Base-by-base conservation (phyloP, 2,797 vertebrate species). In the Tinamus major region DNA sequence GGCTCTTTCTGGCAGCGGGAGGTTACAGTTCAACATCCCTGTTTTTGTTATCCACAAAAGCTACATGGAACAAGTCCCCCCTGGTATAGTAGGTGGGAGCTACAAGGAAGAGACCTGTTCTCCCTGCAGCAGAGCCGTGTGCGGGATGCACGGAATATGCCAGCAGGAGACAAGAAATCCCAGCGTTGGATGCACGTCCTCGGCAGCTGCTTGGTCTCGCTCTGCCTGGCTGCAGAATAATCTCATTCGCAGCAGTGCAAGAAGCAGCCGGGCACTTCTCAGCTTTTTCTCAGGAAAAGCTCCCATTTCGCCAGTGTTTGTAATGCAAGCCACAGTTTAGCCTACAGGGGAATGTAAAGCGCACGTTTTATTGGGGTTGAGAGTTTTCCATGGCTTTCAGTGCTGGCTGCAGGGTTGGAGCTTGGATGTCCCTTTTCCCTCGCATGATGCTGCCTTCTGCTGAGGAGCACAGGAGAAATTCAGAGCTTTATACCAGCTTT, bases 21-120 rank as follows among this genome's bases (percentile, higher is more conserved):
- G 70, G 79, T 81, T 79, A 61, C 55, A 94, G 85, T 93, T 95
- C 81, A 94, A 5, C n/a, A 9, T 81, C 46, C 13, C 79, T 89
- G 79, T 3, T 82, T 95, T 93, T 80, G 63, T 79, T 85, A 83
- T 71, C 58, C 65, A 44, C n/a, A 61, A 79, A 55, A 92, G 53
- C 61, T 82, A 68, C 1, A 12, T 44, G 62, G 78, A 94, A 9
- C 41, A 33, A 85, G 83, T 37, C 61, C 70, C 85, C 59, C 56
- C 67, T 62, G 68, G 68, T 55, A 62, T 6, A 68, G 87, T 90
- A 82, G 89, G 58, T 92, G 35, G 68, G 79, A 35, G 53, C 55
- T 74, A 17, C 68, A 87, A 44, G 63, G 67, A 74, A 58, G 77
- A 90, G 46, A 70, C 56, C 56, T 92, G 92, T 81, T 95, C 79